Base-by-base conservation (phyloP, 1,140 invertebrate species). In the Papilio xuthus region DNA sequence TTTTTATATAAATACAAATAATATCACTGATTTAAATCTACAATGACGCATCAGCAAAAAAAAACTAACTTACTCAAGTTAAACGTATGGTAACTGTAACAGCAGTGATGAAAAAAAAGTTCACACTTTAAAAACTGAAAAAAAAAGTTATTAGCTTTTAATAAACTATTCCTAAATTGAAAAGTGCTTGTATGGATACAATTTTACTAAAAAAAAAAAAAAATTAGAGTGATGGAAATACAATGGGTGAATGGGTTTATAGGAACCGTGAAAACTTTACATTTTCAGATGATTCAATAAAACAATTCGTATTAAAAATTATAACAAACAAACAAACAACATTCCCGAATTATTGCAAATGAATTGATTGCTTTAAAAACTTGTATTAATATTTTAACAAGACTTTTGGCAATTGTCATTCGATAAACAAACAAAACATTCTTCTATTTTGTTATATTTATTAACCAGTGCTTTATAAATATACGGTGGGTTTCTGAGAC, bases 21-120 rank as follows among this genome's bases (percentile, higher is more conserved):
- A 90, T 89, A 91, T 91, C 90, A 91, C 90, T 88, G 83, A 73
- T 80, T 83, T 82, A 85, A 69, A 84, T 85, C 84, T 86, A 88
- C 82, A 84, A 82, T 86, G 78, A 89, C 78, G 83, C 63, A 85
- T 80, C 50, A 77, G 47, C 32, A 32, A 81, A 85, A 71, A 82
- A 85, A 88, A 88, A 69, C n/a, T n/a, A n/a, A 76, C 83, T 84
- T 88, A 81, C 80, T 82, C 80, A 84, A 67, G 37, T 63, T 76
- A 81, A 79, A 78, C 74, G 82, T 86, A 86, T 88, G 88, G 89
- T 89, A 90, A 89, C 88, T 88, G 81, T 83, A 84, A 83, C 76
- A 82, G 74, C 70, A 75, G 77, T 60, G 77, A 67, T 70, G 83
- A 87, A 79, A 79, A 56, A 12, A 10, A 18, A 76, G 70, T 18